Percentiles rank a stretch among this genome's conserved stretches.
phyloP scores from a whole-genome alignment of 2,797 vertebrate genomes.

The Hozukius guyotensis region DNA sequence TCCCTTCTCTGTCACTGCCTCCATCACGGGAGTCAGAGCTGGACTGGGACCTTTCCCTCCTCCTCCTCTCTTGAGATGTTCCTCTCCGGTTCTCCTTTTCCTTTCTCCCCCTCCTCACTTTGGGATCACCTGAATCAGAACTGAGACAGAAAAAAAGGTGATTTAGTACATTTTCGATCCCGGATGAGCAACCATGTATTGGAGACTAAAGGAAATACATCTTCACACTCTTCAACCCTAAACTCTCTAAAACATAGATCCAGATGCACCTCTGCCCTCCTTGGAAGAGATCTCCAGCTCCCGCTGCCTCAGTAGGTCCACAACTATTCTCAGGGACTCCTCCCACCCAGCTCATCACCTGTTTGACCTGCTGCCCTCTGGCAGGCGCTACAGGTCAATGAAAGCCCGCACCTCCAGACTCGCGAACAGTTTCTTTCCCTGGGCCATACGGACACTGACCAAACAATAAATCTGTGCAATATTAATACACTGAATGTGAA shows the following conservation, averaged over 20 bases:
- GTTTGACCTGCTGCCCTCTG: too few species aligned
- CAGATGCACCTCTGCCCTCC: not conserved
- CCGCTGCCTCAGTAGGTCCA: too few species aligned
- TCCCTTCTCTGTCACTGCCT: slow-evolving; percentile 63
- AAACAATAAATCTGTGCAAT: too few species aligned
- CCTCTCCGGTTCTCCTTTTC: slow-evolving; percentile 24
- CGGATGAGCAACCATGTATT: not conserved
- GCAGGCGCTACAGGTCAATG: too few species aligned
- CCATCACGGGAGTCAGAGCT: slow-evolving; percentile 58
- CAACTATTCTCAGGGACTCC: too few species aligned
- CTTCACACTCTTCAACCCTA: not conserved
- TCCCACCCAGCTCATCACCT: too few species aligned
- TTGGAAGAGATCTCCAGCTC: too few species aligned
- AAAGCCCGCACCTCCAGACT: too few species aligned
- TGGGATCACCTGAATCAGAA: slow-evolving; percentile 73
- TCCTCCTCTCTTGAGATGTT: slow-evolving; percentile 45
- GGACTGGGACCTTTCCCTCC: slow-evolving; percentile 65
- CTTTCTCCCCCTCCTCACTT: slow-evolving; percentile 41
- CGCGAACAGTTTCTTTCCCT: too few species aligned
- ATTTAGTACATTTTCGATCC: not conserved
- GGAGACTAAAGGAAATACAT: not conserved
- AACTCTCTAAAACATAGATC: not conserved
- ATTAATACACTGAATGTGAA: too few species aligned
- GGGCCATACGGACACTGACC: too few species aligned
- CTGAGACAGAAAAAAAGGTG: slow-evolving; percentile 53